Evolutionary conservation across 2,888 invertebrate species (phyloP), one percentile per base, ranked within the genome.

Genomic region (Hyles lineata): DNA sequence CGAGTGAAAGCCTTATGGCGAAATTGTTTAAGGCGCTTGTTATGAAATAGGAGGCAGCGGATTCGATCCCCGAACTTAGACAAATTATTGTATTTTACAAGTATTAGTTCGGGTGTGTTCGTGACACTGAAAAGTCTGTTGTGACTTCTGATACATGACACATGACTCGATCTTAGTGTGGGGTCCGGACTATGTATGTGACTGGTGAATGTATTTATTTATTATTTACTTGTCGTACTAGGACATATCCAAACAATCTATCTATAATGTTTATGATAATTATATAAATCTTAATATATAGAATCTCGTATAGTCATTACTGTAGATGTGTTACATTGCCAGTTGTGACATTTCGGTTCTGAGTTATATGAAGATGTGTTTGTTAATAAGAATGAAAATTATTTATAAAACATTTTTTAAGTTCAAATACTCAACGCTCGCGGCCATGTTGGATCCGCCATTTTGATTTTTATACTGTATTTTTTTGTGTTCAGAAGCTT

Each of bases 241-340:
- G 23, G 23, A 7, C 43, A 32, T 21, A 21, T 67, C 43, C 43
- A 23, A 67, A 19, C 43, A 67, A 23, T 67, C 23, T 50, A 50
- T 50, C 23, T 23, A 25, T 4, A 21, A 43, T 67, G 21, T 43
- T 67, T 50, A 67, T 67, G 23, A 50, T 50, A 67, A 50, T 67
- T 67, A 50, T 23, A 50, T 67, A 17, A n/a, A 19, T 55, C 0
- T 55, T 19, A 15, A 50, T 61, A 71, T 74, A 50, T 29, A 63
- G 70, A 62, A 35, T 7, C 72, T 58, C 67, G 23, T 67, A 67
- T 50, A 67, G 43, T 67, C 23, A 67, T 43, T 67, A 50, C 50
- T 67, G 50, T 67, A 67, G 23, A 23, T 50, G 50, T 67, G 23
- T n/a, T 17, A 67, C 50, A 67, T 67, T 67, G 17, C 67, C 67